Evolutionary conservation across 2,113 vertebrate genomes (phyloP), one percentile per base, ranked within the genome.

Genomic region (Prionailurus viverrinus): DNA sequence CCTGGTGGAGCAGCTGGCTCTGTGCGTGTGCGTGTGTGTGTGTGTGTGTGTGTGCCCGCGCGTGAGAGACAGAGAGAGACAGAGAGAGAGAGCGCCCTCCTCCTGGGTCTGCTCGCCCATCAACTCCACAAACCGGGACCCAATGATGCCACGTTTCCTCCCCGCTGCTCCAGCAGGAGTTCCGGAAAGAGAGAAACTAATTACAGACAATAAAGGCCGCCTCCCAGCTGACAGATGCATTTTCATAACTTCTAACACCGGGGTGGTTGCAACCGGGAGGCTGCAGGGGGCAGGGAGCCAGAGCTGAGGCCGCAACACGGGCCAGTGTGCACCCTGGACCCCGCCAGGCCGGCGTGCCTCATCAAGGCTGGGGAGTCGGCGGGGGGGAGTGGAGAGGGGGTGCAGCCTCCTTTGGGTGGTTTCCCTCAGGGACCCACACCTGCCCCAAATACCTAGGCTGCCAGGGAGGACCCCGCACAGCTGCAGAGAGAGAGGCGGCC

Each of bases 221-320:
- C 0, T 58, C 81, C 39, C 19, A 0, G 74, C 80, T 41, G 55
- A 68, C 29, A 15, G 95, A 13, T 3, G 36, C 51, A 8, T 76
- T 83, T 87, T 53, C 80, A 69, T 88, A 92, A 80, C 63, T 53
- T 66, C 68, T 48, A 80, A 36, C 53, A 36, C 12, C 74, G 21
- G 88, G 51, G 69, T 12, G 33, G 48, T 3, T 41, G 69, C 21
- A 51, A 18, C 55, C 4, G 7, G 25, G 12, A 21, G 51, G 31
- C 10, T 0, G 19, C 1, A 0, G 0, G 4, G 69, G 5, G 27
- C 0, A 0, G 55, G 74, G 16, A 1, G 16, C 0, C 15, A 45
- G 66, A 21, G 41, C 53, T 23, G 3, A 48, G 4, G 82, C 51
- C 0, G 0, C 6, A 16, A 66, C 78, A 23, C 0, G 14, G 29